These are phyloP conservation scores for Leucophora obtusa DNA, from an alignment of 2,888 invertebrate genomes.

Conservation along the genomic window DNA sequence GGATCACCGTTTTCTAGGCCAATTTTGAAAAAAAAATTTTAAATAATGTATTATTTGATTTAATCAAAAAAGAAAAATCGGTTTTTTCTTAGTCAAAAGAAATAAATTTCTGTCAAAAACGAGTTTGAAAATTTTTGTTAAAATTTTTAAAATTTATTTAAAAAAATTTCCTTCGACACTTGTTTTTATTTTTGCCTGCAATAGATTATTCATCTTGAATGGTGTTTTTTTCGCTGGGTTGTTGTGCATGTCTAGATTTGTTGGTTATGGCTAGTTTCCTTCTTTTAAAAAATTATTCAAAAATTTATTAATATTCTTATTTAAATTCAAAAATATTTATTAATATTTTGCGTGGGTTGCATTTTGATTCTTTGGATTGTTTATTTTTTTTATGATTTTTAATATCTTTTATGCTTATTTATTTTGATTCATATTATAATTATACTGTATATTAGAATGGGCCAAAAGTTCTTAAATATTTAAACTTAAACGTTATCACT, in stretches of 20 bases:
- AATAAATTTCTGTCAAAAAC: too few relatives aligned
- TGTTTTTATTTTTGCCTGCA: slow-evolving; percentile 18
- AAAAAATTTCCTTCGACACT: too few relatives aligned
- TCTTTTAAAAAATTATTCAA: background rate
- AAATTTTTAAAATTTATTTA: too few relatives aligned
- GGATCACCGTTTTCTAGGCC: too few relatives aligned
- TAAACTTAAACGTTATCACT: too few relatives aligned
- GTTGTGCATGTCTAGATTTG: background rate
- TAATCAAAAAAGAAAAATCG: too few relatives aligned
- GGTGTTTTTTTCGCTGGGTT: background rate
- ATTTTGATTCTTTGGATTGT: slow-evolving; percentile 27
- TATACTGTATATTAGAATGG: background rate
- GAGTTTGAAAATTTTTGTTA: too few relatives aligned
- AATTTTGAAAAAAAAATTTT: too few relatives aligned
- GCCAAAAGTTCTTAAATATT: too few relatives aligned
- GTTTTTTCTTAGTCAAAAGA: too few relatives aligned
- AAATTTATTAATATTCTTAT: slow-evolving; percentile 28
- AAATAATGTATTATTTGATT: too few relatives aligned
- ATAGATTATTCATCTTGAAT: too few relatives aligned
- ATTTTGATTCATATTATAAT: slow-evolving; percentile 24
- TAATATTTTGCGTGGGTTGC: slow-evolving; percentile 57
- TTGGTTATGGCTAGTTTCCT: background rate
- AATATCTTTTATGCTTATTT: slow-evolving; percentile 17
- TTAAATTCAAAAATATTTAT: slow-evolving; percentile 50
- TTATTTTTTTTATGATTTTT: slow-evolving; percentile 7